Percentiles rank a stretch among this genome's conserved stretches.
Evolutionary conservation across 2,113 vertebrate genomes (phyloP).

Genomic region (Motacilla tschutschensis): DNA sequence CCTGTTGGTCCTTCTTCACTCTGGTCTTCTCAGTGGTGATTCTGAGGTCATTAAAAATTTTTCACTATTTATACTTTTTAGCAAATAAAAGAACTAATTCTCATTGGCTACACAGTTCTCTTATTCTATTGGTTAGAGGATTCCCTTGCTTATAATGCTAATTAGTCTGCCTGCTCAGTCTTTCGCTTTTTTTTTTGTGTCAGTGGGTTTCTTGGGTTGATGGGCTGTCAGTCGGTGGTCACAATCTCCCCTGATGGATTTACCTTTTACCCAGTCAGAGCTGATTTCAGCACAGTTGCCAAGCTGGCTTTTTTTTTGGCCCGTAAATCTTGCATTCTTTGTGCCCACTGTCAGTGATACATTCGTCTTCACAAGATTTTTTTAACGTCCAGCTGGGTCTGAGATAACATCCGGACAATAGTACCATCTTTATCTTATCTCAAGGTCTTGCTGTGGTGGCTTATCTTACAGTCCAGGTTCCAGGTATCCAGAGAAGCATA

Average conservation of each 20-base stretch:
- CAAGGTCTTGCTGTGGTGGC: background rate
- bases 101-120: background rate
- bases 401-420: background rate
- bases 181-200: background rate
- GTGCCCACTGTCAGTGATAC: background rate
- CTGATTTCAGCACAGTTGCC: background rate
- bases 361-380: background rate
- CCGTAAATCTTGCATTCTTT: background rate
- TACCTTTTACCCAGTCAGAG: background rate
- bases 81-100: background rate
- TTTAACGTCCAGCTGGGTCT: background rate
- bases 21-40: background rate
- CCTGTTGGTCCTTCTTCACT: background rate
- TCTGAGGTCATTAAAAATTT: background rate
- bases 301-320: background rate
- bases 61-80: background rate
- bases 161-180: background rate
- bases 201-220: background rate
- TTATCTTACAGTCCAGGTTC: background rate
- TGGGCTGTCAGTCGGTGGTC: rapidly evolving
- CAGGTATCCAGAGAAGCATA: background rate
- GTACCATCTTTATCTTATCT: background rate
- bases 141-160: background rate
- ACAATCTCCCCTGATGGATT: background rate
- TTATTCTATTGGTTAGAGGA: background rate